Percentiles rank a stretch among this genome's conserved stretches.
These are phyloP conservation scores for Channallabes apus DNA, from an alignment of 2,797 vertebrate genomes.

Conservation along the genomic window DNA sequence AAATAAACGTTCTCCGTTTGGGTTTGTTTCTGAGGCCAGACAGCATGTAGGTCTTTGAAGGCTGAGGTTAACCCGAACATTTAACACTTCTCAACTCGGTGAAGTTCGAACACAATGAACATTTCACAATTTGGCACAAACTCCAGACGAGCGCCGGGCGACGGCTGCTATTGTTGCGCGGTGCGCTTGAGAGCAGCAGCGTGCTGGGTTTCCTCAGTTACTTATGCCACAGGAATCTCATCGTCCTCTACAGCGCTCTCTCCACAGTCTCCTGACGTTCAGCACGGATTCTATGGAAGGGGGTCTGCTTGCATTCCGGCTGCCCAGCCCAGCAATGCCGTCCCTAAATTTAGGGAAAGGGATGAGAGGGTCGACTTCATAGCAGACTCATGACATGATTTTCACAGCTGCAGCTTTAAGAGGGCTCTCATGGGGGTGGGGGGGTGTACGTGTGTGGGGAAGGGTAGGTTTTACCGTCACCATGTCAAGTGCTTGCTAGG, in stretches of 20 bases:
- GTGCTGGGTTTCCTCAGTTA: constrained; percentile 6
- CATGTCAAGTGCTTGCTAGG: constrained; percentile 12
- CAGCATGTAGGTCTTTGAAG: constrained; percentile 1
- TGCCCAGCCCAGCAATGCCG: constrained; percentile 23
- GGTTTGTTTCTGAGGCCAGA: not conserved
- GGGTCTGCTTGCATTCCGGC: constrained; percentile 43
- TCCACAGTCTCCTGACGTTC: not conserved
- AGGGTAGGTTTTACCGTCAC: not conserved
- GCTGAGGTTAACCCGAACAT: constrained; percentile 33
- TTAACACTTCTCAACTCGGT: not conserved
- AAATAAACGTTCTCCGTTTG: constrained; percentile 15
- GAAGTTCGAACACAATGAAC: constrained; percentile 10
- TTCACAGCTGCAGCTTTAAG: constrained; percentile 37
- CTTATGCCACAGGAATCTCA: not conserved
- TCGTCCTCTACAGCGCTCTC: not conserved
- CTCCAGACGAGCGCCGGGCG: not conserved
- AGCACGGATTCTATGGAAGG: constrained; percentile 9
- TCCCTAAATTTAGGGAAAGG: constrained; percentile 51
- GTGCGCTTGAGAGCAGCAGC: constrained; percentile 14
- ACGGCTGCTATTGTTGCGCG: constrained; percentile 5
- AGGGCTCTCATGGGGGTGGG: not conserved
- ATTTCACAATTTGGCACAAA: not conserved
- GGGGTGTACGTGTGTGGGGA: too few species aligned
- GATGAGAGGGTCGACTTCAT: constrained; percentile 32
- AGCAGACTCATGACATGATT: constrained; percentile 43